Base-by-base conservation (phyloP, 2,888 invertebrate genomes). In the Lasioglossum figueresi region DNA sequence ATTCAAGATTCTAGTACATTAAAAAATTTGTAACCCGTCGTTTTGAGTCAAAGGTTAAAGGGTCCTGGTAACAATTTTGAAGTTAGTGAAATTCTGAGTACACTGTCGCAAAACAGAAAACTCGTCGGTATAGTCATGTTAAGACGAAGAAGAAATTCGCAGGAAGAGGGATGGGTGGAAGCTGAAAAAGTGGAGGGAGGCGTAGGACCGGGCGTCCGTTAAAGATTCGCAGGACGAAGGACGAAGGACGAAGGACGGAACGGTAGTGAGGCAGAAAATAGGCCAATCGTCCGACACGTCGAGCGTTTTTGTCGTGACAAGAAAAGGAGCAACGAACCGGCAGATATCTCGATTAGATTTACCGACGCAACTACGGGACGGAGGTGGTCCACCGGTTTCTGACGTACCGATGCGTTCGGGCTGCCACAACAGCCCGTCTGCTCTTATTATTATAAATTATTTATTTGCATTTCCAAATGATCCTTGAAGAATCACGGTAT, bases 401-500 rank as follows among this genome's bases (percentile, higher is more conserved):
- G 89, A 88, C 87, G 90, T 82, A 83, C 78, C 85, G 84, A 86
- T 87, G 86, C 77, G 74, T 80, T 40, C 68, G 87, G 56, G 75
- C 87, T 89, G 91, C 89, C 88, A 89, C 86, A 90, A 89, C 89
- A 88, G 90, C 89, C 48, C 91, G 92, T 92, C 91, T 90, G 91
- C 91, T 92, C 92, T 93, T 93, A 94, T 94, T 94, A 93, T 95
- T 94, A 94, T 94, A 95, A 95, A 95, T 95, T 95, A 95, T 95
- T 95, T 95, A 95, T 95, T 95, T 95, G 94, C 93, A 93, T 95
- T 94, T 95, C 93, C 92, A 95, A 95, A 94, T 94, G 95, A 94
- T 94, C 92, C 94, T 93, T 94, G 95, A 95, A 94, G 94, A 95
- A 95, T 95, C 94, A 94, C 94, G 91, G 93, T 94, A 95, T 95